Evolutionary conservation across 1,140 invertebrate species (phyloP), one percentile per base, ranked within the genome.

Genomic region (Lucilia cuprina): DNA sequence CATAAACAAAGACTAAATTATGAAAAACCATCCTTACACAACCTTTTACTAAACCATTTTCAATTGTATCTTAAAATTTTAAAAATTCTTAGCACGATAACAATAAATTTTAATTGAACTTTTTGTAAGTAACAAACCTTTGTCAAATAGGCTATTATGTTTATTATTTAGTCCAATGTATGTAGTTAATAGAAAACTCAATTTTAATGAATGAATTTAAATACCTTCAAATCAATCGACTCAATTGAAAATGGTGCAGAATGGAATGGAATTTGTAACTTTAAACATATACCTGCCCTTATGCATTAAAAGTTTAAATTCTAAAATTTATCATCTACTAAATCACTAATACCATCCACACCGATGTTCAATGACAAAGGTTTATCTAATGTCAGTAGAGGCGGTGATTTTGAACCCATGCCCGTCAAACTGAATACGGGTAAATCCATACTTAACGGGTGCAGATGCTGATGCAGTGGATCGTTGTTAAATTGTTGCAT

Each of bases 261-360:
- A 10, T 70, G 2, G n/a, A 25, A 70, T 21, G n/a, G n/a, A n/a
- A 70, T 70, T 70, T 70, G n/a, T 70, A 70, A 70, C 10, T 21
- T 70, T 25, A 70, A 70, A 70, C 1, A 21, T 21, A 70, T 41
- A 41, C 41, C 5, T 5, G 10, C 41, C 5, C 41, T 70, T 14
- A 10, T 70, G 25, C n/a, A 1, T 25, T 55, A 70, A 25, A 21
- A 70, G 3, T 25, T 21, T 21, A 14, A 10, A 21, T 9, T 12
- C 21, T 70, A 70, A 70, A 25, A 85, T 80, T 85, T 85, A 77
- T 85, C 84, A 77, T 85, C 83, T 0, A 85, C 84, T 17, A 85
- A 70, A 82, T 85, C 84, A 49, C 60, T 60, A 30, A 85, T 85
- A 47, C 83, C 83, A 82, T 85, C 84, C n/a, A 85, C 83, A 65